Conservation (phyloP, 1,140 invertebrate genomes). For the Cyclargus thomasi region DNA sequence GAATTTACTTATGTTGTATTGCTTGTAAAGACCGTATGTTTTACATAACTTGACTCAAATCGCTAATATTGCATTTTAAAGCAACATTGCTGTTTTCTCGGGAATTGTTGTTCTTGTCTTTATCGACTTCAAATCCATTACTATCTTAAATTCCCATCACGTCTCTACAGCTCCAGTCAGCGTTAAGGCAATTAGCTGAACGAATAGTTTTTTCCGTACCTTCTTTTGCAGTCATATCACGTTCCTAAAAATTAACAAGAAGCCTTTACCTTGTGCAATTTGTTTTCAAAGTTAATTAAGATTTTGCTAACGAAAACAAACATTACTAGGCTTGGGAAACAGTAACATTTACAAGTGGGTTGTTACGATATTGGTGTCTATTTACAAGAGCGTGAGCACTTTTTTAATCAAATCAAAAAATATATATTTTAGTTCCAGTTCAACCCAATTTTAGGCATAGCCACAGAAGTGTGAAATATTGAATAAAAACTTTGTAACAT, state of each 20-base stretch:
- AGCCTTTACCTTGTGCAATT: not conserved
- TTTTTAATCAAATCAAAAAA: too few species aligned
- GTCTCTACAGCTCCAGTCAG: conserved; percentile 10
- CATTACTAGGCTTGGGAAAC: not conserved
- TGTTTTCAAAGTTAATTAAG: conserved; percentile 3
- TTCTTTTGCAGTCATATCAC: conserved; percentile 8
- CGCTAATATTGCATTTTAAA: not conserved
- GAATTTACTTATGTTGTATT: too few species aligned
- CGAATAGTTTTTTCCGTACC: conserved; percentile 11
- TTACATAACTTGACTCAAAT: not conserved
- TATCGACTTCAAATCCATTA: conserved; percentile 1
- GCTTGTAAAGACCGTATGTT: too few species aligned
- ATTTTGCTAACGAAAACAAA: not conserved
- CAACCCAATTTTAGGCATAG: not conserved
- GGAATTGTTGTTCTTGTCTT: not conserved
- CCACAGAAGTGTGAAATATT: not conserved
- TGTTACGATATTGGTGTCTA: too few species aligned
- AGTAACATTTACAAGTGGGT: not conserved
- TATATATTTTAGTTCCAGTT: too few species aligned
- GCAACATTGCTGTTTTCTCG: not conserved
- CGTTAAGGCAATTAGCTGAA: conserved; percentile 16
- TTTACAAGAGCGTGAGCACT: too few species aligned
- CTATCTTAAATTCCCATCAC: conserved; percentile 11
- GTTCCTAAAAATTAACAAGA: conserved; percentile 1
- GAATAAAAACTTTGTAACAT: not conserved